A percentile compares a stretch with the other conserved stretches of the same genome.
These are phyloP conservation scores for Gryllus longicercus DNA, from an alignment of 2,888 invertebrate genomes.

Conservation along the genomic window DNA sequence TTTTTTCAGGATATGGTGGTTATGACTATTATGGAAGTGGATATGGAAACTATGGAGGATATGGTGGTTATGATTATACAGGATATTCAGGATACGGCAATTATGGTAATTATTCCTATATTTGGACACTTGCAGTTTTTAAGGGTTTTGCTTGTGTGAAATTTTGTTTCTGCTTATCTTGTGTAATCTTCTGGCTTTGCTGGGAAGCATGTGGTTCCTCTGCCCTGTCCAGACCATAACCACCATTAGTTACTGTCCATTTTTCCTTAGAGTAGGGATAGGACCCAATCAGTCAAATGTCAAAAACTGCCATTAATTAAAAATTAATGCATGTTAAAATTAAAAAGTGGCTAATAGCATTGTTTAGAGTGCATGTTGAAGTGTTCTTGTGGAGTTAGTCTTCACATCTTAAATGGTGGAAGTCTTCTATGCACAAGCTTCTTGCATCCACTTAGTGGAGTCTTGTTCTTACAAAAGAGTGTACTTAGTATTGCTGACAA, in stretches of 20 bases:
- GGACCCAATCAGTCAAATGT: neutral
- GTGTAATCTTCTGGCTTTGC: neutral
- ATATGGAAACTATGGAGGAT: constrained; percentile 59
- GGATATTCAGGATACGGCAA: constrained; percentile 81
- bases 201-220: neutral
- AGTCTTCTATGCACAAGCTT: neutral
- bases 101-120: constrained; percentile 50
- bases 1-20: constrained; percentile 50
- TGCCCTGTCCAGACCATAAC: neutral
- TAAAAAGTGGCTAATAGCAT: too few relatives aligned
- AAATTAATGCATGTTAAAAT: too few relatives aligned
- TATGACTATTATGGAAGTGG: constrained; percentile 66
- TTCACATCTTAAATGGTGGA: neutral
- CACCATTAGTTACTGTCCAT: neutral
- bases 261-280: neutral
- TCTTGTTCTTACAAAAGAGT: neutral
- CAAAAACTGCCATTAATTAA: too few relatives aligned
- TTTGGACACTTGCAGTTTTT: neutral
- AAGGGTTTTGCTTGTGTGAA: neutral
- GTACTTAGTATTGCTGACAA: constrained; percentile 11
- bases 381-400: too few relatives aligned
- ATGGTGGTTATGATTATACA: constrained; percentile 77
- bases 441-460: too few relatives aligned
- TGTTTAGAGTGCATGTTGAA: too few relatives aligned
- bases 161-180: neutral